Percentiles rank a stretch among this genome's conserved stretches.
These are phyloP conservation scores for Oryzias javanicus DNA, from an alignment of 2,113 vertebrate species.

Conservation along the genomic window DNA sequence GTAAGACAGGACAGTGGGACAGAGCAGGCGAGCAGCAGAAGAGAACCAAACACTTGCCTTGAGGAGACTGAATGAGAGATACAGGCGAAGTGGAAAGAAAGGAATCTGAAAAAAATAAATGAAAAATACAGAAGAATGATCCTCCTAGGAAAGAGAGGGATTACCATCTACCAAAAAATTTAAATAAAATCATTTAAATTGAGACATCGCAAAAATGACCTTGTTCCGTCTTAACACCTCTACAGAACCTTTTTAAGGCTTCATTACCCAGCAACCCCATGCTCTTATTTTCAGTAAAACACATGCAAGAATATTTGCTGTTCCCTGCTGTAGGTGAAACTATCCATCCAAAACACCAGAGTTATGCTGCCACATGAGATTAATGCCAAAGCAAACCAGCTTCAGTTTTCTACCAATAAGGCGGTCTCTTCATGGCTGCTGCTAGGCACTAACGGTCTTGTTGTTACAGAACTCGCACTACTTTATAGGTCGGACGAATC, in stretches of 20 bases:
- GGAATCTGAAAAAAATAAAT: constrained; percentile 94
- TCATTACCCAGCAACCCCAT: too few relatives aligned
- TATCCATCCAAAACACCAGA: too few relatives aligned
- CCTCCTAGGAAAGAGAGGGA: constrained; percentile 65
- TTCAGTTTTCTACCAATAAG: too few relatives aligned
- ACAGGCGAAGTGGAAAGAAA: constrained; percentile 93
- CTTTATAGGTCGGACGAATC: too few relatives aligned
- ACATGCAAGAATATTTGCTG: too few relatives aligned
- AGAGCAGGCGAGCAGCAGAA: constrained; percentile 76
- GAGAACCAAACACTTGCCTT: constrained; percentile 91
- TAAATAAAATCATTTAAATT: constrained; percentile 27
- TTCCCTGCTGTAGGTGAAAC: too few relatives aligned
- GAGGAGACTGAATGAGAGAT: constrained; percentile 93
- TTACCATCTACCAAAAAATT: constrained; percentile 18
- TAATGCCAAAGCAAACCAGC: too few relatives aligned
- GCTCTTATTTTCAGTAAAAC: too few relatives aligned
- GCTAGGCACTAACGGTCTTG: too few relatives aligned
- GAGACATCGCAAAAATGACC: constrained; percentile 19
- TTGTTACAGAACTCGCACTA: too few relatives aligned
- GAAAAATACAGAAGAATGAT: constrained; percentile 82
- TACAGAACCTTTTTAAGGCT: neutral
- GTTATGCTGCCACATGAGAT: too few relatives aligned
- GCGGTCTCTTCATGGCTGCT: too few relatives aligned
- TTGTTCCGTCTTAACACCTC: constrained; percentile 49
- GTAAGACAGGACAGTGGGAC: constrained; percentile 40